Evolutionary conservation across 2,113 vertebrate species (phyloP).

Genomic region (Salvelinus fontinalis): DNA sequence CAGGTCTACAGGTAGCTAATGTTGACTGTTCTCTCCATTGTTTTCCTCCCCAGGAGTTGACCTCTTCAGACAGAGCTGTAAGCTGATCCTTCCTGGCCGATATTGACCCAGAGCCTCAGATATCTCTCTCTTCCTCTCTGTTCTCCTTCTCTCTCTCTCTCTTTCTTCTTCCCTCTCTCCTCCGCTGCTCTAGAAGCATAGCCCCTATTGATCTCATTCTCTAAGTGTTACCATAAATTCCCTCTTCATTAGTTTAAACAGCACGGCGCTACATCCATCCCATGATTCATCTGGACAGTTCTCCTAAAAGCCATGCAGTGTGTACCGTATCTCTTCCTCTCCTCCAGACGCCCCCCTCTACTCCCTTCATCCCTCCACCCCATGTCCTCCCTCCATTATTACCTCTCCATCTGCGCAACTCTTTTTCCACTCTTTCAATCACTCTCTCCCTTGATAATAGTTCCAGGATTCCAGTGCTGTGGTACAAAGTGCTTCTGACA

Average conservation of each 20-base stretch:
- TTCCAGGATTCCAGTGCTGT: slow-evolving; percentile 62
- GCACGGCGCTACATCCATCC: slow-evolving; percentile 37
- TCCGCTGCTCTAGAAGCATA: slow-evolving; percentile 45
- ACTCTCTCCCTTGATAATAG: slow-evolving; percentile 40
- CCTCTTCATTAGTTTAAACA: slow-evolving; percentile 67
- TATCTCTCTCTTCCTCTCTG: background rate
- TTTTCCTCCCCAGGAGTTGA: background rate
- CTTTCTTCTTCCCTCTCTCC: slow-evolving; percentile 20
- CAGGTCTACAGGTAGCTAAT: background rate
- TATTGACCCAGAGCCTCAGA: slow-evolving; percentile 1
- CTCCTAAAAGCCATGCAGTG: slow-evolving; percentile 23
- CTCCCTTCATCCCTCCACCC: slow-evolving; percentile 23
- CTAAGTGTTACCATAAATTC: slow-evolving; percentile 80
- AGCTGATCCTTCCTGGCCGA: slow-evolving; percentile 6
- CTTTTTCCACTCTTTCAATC: slow-evolving; percentile 39
- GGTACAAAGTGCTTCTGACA: slow-evolving; percentile 65
- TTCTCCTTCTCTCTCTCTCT: background rate
- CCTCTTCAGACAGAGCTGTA: too few species aligned
- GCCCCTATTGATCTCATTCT: slow-evolving; percentile 71
- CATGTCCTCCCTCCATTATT: slow-evolving; percentile 36
- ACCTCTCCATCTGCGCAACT: slow-evolving; percentile 41
- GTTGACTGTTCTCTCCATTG: background rate
- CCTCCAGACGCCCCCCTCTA: slow-evolving; percentile 22
- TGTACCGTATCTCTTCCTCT: slow-evolving; percentile 14
- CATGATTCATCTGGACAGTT: slow-evolving; percentile 59